A percentile compares a stretch with the other conserved stretches of the same genome.
phyloP scores from a whole-genome alignment of 2,797 vertebrate species.

The Gymnoscopelus braueri region DNA sequence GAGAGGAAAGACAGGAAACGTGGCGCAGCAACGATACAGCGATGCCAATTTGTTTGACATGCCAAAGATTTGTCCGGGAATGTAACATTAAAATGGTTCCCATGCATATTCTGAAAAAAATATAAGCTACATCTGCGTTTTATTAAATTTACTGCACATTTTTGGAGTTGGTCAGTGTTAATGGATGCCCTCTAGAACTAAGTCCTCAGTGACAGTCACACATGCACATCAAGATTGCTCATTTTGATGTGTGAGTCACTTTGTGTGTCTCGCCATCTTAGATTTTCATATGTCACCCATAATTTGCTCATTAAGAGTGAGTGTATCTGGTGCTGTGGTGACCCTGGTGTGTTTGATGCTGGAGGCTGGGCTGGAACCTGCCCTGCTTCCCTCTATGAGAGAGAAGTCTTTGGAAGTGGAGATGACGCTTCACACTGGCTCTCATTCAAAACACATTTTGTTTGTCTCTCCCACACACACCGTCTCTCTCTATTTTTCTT shows the following conservation, averaged over 20 bases:
- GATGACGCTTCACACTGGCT: slow-evolving; percentile 23
- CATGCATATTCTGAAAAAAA: neutral
- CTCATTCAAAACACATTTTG: neutral
- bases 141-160: slow-evolving; percentile 1
- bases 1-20: slow-evolving; percentile 1
- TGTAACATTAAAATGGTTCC: slow-evolving; percentile 27
- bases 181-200: too few species aligned
- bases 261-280: too few species aligned
- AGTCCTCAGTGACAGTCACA: too few species aligned
- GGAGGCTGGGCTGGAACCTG: slow-evolving; percentile 5
- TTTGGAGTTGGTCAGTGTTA: neutral
- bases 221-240: too few species aligned
- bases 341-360: slow-evolving; percentile 55
- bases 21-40: slow-evolving; percentile 21
- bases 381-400: slow-evolving; percentile 43
- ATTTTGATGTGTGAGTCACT: too few species aligned
- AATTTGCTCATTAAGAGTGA: too few species aligned
- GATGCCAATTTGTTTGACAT: slow-evolving; percentile 52
- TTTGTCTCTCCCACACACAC: too few species aligned
- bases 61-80: slow-evolving; percentile 34
- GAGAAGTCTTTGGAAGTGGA: slow-evolving; percentile 40
- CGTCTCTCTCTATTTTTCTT: neutral
- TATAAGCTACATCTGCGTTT: neutral
- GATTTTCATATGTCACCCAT: too few species aligned
- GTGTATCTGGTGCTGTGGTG: slow-evolving; percentile 16